Evolutionary conservation across 1,140 invertebrate species (phyloP).

Genomic region (Caerostris extrusa): DNA sequence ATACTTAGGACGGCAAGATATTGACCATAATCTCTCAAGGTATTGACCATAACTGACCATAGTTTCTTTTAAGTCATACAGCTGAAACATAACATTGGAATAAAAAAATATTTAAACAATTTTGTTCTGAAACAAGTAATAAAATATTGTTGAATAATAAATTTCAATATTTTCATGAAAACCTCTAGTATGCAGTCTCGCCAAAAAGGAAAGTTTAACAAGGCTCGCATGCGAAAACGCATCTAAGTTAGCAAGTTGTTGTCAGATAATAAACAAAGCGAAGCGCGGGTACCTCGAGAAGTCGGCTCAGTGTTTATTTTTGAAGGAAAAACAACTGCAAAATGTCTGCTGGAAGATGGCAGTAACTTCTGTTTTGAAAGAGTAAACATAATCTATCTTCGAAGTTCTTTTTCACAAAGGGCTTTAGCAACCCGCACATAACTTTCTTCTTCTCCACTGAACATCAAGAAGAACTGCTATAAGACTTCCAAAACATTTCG

Average conservation of each 20-base stretch:
- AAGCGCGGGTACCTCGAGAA: not conserved
- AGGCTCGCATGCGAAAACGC: not conserved
- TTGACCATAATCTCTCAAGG: too few relatives aligned
- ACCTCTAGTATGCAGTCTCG: not conserved
- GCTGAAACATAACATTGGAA: too few relatives aligned
- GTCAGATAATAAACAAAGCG: not conserved
- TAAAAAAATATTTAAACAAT: too few relatives aligned
- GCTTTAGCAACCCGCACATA: not conserved
- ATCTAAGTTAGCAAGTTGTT: not conserved
- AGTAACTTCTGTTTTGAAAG: not conserved
- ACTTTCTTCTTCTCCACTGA: not conserved
- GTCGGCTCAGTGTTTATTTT: slow-evolving; percentile 16
- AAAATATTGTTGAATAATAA: too few relatives aligned
- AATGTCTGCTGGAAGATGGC: not conserved
- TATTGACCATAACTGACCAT: too few relatives aligned
- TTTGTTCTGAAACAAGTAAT: too few relatives aligned
- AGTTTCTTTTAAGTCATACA: too few relatives aligned
- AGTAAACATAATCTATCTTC: slow-evolving; percentile 32
- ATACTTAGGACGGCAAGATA: too few relatives aligned
- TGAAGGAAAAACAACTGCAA: not conserved
- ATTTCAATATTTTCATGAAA: too few relatives aligned
- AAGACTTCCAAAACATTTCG: not conserved
- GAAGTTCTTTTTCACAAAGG: not conserved
- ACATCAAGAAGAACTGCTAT: not conserved
- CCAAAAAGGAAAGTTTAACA: not conserved